Evolutionary conservation across 2,797 vertebrate genomes (phyloP), one percentile per base, ranked within the genome.

Genomic region (Eremophila alpestris): DNA sequence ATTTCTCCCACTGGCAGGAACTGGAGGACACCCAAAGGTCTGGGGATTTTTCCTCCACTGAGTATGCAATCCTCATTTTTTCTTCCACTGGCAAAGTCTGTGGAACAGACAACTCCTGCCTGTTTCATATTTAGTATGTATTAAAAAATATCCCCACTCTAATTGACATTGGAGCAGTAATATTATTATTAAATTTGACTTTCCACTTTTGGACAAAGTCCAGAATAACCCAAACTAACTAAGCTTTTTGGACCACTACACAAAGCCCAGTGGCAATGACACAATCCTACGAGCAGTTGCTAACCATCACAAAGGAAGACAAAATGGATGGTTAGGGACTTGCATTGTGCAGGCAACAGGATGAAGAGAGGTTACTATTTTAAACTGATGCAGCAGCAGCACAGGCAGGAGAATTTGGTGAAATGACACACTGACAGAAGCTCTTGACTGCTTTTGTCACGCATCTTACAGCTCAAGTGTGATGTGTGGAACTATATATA

Each of bases 361-460:
- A 78, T 73, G 63, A 63, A 67, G 52, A 79, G 49, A 34, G 15
- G 26, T 77, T 96, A 64, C 90, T 91, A 90, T 95, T 96, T 96
- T 64, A 88, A 93, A 84, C 32, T 8, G 32, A 75, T 48, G 73
- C 62, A 58, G n/a, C 60, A 82, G 45, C 60, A 90, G 77, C 65
- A 92, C 36, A 85, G 74, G 78, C 77, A 79, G 62, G 5, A 26
- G 70, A 86, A 80, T 74, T 51, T 52, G 34, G 41, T 84, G 63
- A 83, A 81, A 88, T 65, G 78, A 41, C 69, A 63, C 36, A 68
- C 79, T 84, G 93, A 82, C 51, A 87, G 46, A 41, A 91, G 45
- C 56, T 94, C 62, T 80, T 80, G 45, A 70, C 38, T 69, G 54
- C 55, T 82, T 87, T 79, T 87, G 58, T 93, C 73, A 90, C 24